Percentiles rank a stretch among this genome's conserved stretches.
phyloP scores from a whole-genome alignment of 2,888 invertebrate species.

The Drosophila emarginata region DNA sequence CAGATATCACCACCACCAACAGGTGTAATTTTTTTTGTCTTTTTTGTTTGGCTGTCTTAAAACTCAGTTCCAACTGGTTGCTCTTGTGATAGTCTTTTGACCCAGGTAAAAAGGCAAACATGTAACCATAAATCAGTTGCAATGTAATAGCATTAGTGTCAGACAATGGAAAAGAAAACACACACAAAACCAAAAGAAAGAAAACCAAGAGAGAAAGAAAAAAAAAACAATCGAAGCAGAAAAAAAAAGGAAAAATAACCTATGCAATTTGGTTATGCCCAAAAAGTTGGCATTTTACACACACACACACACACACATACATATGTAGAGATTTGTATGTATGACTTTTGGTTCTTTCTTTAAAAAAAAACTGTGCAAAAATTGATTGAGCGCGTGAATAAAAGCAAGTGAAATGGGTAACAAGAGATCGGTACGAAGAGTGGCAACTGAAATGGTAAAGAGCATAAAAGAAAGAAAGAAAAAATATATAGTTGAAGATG shows the following conservation, averaged over 20 bases:
- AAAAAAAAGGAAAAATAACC: neutral
- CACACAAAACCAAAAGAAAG: neutral
- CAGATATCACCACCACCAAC: no score
- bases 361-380: constrained; percentile 64
- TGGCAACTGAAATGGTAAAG: neutral
- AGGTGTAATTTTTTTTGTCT: neutral
- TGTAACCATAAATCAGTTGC: constrained; percentile 67
- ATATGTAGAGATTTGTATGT: neutral
- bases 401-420: constrained; percentile 65
- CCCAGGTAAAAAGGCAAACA: constrained; percentile 18
- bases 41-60: neutral
- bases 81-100: neutral
- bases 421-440: neutral
- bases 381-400: constrained; percentile 76
- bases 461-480: neutral
- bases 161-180: constrained; percentile 28
- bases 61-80: neutral
- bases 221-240: constrained; percentile 14
- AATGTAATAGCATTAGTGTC: constrained; percentile 73
- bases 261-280: constrained; percentile 22
- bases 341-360: neutral
- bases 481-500: neutral
- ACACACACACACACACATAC: no score
- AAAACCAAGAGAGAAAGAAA: constrained; percentile 16
- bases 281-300: constrained; percentile 9